Evolutionary conservation across 2,113 vertebrate species (phyloP).

Genomic region (Leucopternis melanops): DNA sequence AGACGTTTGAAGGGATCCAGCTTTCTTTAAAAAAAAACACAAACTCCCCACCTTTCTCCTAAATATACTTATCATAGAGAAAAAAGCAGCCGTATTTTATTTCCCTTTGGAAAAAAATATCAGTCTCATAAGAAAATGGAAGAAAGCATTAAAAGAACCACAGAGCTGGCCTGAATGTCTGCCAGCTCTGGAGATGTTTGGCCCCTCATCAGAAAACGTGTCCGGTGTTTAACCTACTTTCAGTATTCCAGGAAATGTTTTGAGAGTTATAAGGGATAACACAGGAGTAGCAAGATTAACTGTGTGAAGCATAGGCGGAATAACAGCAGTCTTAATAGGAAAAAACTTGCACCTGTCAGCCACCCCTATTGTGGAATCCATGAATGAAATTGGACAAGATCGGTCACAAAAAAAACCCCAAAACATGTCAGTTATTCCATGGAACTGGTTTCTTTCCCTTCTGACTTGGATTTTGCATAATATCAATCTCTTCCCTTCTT

Average conservation of each 20-base stretch:
- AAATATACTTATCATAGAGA: rapidly evolving
- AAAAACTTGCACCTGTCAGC: neutral
- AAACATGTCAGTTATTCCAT: too few species aligned
- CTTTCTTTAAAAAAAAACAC: neutral
- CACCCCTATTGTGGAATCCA: too few species aligned
- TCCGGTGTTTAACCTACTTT: neutral
- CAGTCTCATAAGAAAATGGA: neutral
- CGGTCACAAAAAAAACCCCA: too few species aligned
- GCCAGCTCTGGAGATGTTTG: neutral
- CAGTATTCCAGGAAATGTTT: neutral
- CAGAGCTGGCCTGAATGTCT: neutral
- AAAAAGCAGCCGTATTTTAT: neutral
- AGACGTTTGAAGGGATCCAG: neutral
- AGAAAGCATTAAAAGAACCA: neutral
- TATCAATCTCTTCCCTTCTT: too few species aligned
- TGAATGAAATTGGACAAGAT: too few species aligned
- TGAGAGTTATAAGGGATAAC: neutral
- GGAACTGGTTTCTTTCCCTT: too few species aligned
- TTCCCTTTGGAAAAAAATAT: neutral
- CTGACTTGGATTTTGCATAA: too few species aligned
- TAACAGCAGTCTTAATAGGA: neutral
- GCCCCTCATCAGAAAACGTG: neutral
- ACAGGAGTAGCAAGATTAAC: neutral
- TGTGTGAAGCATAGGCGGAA: rapidly evolving
- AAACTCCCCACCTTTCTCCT: neutral